phyloP scores from a whole-genome alignment of 1,140 invertebrate species.

The Cheumatopsyche charites region DNA sequence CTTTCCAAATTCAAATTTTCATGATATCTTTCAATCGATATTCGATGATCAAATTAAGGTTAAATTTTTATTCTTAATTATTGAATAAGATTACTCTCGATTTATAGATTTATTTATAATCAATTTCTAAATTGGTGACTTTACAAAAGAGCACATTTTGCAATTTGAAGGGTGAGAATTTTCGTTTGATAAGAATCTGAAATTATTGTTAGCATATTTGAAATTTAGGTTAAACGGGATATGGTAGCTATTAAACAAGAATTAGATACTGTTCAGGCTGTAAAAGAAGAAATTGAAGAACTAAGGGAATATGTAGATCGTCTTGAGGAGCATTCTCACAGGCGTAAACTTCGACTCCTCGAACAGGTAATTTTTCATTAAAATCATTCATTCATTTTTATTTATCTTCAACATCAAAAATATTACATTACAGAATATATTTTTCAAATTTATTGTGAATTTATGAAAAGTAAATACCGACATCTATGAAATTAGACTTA shows the following conservation, averaged over 20 bases:
- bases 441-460: neutral
- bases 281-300: constrained; percentile 93
- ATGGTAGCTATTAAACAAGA: constrained; percentile 94
- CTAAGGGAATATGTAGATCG: constrained; percentile 74
- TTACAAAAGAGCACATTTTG: no score
- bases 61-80: no score
- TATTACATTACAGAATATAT: neutral
- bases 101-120: no score
- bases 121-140: no score
- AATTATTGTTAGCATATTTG: neutral
- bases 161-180: no score
- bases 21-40: no score
- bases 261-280: constrained; percentile 89
- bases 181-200: no score
- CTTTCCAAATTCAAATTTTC: no score
- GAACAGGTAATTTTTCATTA: constrained; percentile 74
- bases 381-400: neutral
- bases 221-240: constrained; percentile 79
- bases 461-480: no score
- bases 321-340: constrained; percentile 79
- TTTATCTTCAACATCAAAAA: neutral
- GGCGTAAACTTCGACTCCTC: constrained; percentile 81
- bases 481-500: no score
- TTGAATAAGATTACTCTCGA: no score
- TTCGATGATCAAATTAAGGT: no score